Evolutionary conservation across 2,797 vertebrate species (phyloP).

Genomic region (Chelon auratus): DNA sequence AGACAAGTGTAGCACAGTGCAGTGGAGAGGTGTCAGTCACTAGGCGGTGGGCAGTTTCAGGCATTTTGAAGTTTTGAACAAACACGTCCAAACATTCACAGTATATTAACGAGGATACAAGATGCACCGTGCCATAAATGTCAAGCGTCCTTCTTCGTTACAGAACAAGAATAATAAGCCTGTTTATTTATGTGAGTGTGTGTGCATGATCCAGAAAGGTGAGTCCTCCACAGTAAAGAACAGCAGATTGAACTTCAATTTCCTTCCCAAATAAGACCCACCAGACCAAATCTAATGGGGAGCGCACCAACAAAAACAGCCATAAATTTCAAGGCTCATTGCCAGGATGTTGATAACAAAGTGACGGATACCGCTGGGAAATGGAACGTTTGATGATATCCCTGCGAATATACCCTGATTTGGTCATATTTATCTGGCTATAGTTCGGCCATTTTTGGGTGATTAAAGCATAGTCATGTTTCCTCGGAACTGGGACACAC

Average conservation of each 20-base stretch:
- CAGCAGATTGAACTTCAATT: background rate
- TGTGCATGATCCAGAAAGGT: background rate
- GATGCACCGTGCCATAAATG: background rate
- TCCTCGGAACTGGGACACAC: background rate
- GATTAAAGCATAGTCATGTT: background rate
- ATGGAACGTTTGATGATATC: background rate
- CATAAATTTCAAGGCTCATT: background rate
- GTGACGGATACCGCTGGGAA: background rate
- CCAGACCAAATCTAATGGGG: background rate
- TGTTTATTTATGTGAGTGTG: background rate
- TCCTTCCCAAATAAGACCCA: background rate
- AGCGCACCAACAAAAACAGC: background rate
- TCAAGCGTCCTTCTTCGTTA: background rate
- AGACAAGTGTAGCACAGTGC: slow-evolving; percentile 19
- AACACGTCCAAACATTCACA: background rate
- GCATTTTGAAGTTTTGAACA: background rate
- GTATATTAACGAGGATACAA: background rate
- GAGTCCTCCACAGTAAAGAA: background rate
- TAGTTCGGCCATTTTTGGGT: background rate
- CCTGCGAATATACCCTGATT: background rate
- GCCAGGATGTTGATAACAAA: background rate
- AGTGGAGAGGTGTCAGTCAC: background rate
- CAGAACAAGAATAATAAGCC: background rate
- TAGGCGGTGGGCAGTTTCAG: background rate
- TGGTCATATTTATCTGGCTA: background rate